A percentile compares a stretch with the other conserved stretches of the same genome.
phyloP scores from a whole-genome alignment of 2,113 vertebrate genomes.

The Candoia aspera region DNA sequence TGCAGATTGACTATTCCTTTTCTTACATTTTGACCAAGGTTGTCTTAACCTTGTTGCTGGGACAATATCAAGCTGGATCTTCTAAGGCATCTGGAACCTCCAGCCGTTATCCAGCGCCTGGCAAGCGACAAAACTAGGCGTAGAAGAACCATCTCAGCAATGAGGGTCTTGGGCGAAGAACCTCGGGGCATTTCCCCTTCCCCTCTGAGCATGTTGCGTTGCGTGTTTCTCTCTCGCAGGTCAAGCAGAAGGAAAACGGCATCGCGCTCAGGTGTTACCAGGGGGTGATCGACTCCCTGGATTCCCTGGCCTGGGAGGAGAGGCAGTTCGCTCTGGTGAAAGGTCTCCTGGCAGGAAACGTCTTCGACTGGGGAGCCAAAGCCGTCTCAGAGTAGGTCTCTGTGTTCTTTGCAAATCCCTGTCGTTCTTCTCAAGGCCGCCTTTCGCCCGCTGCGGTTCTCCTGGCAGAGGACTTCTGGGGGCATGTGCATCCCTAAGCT shows the following conservation, averaged over 20 bases:
- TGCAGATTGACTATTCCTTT: no score
- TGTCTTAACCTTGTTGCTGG: not conserved
- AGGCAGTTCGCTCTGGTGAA: conserved; percentile 92
- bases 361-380: conserved; percentile 99
- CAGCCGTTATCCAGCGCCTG: conserved; percentile 19
- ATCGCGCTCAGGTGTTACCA: conserved; percentile 88
- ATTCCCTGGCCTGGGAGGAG: conserved; percentile 90
- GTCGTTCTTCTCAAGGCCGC: not conserved
- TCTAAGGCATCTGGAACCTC: no score
- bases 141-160: not conserved
- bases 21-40: not conserved
- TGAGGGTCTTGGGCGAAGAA: not conserved
- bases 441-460: not conserved
- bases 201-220: conserved; percentile 25
- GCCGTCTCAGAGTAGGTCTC: conserved; percentile 94
- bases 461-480: no score
- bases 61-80: not conserved
- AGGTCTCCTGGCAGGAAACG: conserved; percentile 94
- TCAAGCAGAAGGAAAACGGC: conserved; percentile 96
- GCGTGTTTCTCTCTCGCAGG: conserved; percentile 68
- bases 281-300: conserved; percentile 83
- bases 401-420: not conserved
- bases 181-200: not conserved
- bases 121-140: conserved; percentile 41
- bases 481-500: no score